Evolutionary conservation across 2,888 invertebrate genomes (phyloP), one percentile per base, ranked within the genome.

Genomic region (Mycogona germanica): DNA sequence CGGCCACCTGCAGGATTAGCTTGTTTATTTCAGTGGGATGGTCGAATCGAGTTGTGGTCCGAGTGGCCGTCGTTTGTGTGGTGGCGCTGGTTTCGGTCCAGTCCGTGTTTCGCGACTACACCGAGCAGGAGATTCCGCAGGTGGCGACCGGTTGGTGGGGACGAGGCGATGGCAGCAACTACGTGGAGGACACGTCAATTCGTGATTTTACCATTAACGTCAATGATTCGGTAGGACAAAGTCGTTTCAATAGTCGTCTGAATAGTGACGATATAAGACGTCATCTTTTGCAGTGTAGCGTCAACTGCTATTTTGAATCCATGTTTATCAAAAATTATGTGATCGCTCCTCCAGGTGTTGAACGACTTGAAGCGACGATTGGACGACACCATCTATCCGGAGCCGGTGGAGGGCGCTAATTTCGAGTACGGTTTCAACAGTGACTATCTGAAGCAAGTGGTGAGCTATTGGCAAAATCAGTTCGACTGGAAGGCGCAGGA

Each of bases 351-450:
- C 23, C 12, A 54, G 80, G 73, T 76, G 63, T 73, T 83, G 49
- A 67, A 72, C 45, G 79, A 82, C 35, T 50, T 65, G 40, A 53
- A 54, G 7, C 59, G 62, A 69, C 85, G 41, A 67, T 48, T 59
- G 26, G 47, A 58, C 29, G 62, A 59, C 6, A 60, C 68, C 2
- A 61, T 67, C 14, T 61, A 69, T 38, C 57, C 62, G 19, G 64
- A 67, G 4, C 65, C 70, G 0, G 51, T 71, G 56, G 65, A 69
- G 57, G 77, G 76, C 46, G 70, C 74, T 0, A n/a, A 49, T 26
- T 91, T 87, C 69, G 76, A 80, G 55, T 89, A 89, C 64, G 93
- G 93, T 2, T 81, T 91, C 66, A 84, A 87, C 64, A 71, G 81
- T 0, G 73, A 79, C 37, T 79, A 79, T 58, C 68, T 89, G 3